Evolutionary conservation across 2,797 vertebrate genomes (phyloP), one percentile per base, ranked within the genome.

Genomic region (Cheirogaleus major): DNA sequence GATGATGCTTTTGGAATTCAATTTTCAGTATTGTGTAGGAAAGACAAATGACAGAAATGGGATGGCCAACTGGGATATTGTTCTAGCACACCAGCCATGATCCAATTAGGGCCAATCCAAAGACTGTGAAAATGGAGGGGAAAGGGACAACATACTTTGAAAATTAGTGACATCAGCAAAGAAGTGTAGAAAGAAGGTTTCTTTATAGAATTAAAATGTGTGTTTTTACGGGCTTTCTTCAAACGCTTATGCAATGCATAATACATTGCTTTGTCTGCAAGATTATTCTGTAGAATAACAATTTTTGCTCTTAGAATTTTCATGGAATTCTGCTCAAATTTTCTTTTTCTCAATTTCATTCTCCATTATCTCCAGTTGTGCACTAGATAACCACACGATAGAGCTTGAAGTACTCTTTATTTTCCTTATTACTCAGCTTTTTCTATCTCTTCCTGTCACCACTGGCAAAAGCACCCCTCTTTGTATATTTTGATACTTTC

Each of bases 271-370:
- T 95, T 87, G 41, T 89, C 93, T 95, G 88, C 50, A 96, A 92
- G 84, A 95, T 80, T 76, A 93, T 93, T 92, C 67, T 79, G 52
- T 61, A 70, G 70, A 86, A 91, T 57, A 92, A 93, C 79, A 91
- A 75, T 89, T 89, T 97, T 91, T 88, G 73, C 38, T 95, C 45
- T 79, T 85, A 78, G 65, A 96, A 94, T 52, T 30, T 94, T 78
- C 57, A 83, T 90, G 61, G 79, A 97, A 91, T 95, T 95, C 59
- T 91, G 69, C 80, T 63, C 80, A 92, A 92, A 81, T 88, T 96
- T 97, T 75, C 78, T 86, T 96, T 88, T 89, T 92, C 52, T 97
- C 89, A 97, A 67, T 96, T 97, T 93, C 92, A 92, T 78, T 78
- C 80, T 89, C 59, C 67, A 90, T 97, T 96, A 73, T 87, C 61